These are phyloP conservation scores for Cosmia pyralina DNA, from an alignment of 2,888 invertebrate genomes.

Conservation along the genomic window DNA sequence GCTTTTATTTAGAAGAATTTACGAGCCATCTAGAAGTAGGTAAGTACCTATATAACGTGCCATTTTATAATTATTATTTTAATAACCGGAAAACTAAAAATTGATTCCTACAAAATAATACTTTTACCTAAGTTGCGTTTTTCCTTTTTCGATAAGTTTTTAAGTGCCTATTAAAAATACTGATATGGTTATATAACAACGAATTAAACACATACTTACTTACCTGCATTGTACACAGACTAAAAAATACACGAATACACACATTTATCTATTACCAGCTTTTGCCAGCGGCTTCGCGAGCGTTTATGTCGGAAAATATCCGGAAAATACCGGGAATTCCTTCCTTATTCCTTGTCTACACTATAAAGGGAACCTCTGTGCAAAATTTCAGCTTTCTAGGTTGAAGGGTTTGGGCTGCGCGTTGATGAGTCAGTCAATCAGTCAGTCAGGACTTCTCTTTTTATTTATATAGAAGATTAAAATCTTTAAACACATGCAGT, in stretches of 20 bases:
- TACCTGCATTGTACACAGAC: not conserved
- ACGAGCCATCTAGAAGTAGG: not conserved
- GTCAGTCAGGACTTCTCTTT: too few relatives aligned
- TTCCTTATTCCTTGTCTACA: too few relatives aligned
- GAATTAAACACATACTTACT: not conserved
- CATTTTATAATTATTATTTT: not conserved
- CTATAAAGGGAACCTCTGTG: too few relatives aligned
- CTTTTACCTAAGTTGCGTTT: not conserved
- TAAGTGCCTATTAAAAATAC: not conserved
- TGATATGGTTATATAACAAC: not conserved
- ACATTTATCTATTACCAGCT: too few relatives aligned
- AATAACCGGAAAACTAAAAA: not conserved
- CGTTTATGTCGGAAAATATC: too few relatives aligned
- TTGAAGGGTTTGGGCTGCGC: too few relatives aligned
- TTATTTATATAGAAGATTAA: too few relatives aligned
- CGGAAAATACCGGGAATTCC: too few relatives aligned
- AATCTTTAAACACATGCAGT: constrained; percentile 8
- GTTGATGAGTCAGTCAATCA: too few relatives aligned
- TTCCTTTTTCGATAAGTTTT: not conserved
- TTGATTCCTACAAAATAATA: not conserved
- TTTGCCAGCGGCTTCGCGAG: too few relatives aligned
- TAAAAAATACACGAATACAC: not conserved
- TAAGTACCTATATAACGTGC: too few relatives aligned
- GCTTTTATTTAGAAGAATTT: constrained; percentile 20
- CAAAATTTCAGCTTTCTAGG: too few relatives aligned